Conservation (phyloP, 2,113 vertebrate genomes). For the Crotalus tigris region DNA sequence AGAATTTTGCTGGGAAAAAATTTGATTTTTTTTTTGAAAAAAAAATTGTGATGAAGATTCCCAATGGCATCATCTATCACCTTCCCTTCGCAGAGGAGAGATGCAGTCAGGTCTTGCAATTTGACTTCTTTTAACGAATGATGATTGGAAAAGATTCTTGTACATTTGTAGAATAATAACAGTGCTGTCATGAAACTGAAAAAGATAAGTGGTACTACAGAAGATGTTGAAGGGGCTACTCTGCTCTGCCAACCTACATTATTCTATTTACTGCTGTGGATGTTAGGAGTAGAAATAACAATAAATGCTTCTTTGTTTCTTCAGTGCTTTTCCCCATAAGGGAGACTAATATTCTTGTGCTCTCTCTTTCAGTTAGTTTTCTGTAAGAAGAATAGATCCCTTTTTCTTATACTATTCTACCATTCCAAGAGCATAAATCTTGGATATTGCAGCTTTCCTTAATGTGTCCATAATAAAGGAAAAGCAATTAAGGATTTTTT, state of each 20-base stretch:
- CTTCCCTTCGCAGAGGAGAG: conserved; percentile 10
- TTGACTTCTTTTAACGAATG: not conserved
- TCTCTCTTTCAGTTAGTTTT: not conserved
- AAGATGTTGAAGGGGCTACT: not conserved
- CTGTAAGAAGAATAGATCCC: not conserved
- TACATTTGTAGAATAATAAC: conserved; percentile 12
- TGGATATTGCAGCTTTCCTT: not conserved
- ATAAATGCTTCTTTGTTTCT: not conserved
- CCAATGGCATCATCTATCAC: not conserved
- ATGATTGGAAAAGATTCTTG: not conserved
- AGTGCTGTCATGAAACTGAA: not conserved
- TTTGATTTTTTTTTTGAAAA: not conserved
- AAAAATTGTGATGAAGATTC: conserved; percentile 23
- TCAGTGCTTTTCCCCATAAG: not conserved
- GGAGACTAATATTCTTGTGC: not conserved
- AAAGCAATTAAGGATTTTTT: not conserved
- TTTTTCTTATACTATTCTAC: not conserved
- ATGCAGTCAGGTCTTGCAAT: not conserved
- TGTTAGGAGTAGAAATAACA: not conserved
- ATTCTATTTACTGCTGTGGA: not conserved
- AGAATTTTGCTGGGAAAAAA: not conserved
- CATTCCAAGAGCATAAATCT: not conserved
- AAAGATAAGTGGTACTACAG: not conserved
- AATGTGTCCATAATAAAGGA: not conserved
- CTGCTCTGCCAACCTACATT: not conserved